phyloP scores from a whole-genome alignment of 2,113 vertebrate genomes.

The Stomatorhinus ivindoensis region DNA sequence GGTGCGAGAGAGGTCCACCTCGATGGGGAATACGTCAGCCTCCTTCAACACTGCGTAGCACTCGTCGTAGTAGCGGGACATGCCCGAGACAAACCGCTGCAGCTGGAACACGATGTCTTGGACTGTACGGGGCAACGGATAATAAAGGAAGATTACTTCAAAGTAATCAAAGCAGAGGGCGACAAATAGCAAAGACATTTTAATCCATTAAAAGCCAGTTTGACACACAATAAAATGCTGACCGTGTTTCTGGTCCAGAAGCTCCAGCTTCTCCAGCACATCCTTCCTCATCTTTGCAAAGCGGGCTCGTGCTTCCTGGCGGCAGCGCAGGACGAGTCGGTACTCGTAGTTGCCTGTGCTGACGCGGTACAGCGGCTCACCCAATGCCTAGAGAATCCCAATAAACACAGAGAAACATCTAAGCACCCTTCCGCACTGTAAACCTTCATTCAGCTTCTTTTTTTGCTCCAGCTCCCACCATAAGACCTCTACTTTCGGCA shows the following conservation, averaged over 20 bases:
- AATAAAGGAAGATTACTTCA: not conserved
- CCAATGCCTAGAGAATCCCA: conserved; percentile 69
- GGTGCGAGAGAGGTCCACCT: conserved; percentile 92
- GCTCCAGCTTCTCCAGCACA: conserved; percentile 93
- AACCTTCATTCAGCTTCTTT: not conserved
- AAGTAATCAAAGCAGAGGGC: not conserved
- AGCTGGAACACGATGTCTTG: conserved; percentile 99
- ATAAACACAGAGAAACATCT: conserved; percentile 16
- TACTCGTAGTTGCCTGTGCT: conserved; percentile 97
- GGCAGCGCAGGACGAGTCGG: conserved; percentile 85
- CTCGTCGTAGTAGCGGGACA: conserved; percentile 92
- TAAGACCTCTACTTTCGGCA: not conserved
- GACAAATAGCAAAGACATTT: not conserved
- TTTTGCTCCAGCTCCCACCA: not conserved
- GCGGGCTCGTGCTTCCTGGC: conserved; percentile 86
- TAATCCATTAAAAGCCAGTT: not conserved
- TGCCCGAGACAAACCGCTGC: conserved; percentile 91
- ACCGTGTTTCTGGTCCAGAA: conserved; percentile 98
- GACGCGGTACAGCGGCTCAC: conserved; percentile 88
- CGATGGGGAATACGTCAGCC: conserved; percentile 94
- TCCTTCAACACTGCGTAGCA: conserved; percentile 86
- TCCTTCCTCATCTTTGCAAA: conserved; percentile 98
- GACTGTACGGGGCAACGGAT: conserved; percentile 55
- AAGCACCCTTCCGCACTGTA: not conserved
- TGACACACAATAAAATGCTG: conserved; percentile 11